A percentile compares a stretch with the other conserved stretches of the same genome.
Evolutionary conservation across 1,140 invertebrate species (phyloP).

Genomic region (Leptinotarsa defecta): DNA sequence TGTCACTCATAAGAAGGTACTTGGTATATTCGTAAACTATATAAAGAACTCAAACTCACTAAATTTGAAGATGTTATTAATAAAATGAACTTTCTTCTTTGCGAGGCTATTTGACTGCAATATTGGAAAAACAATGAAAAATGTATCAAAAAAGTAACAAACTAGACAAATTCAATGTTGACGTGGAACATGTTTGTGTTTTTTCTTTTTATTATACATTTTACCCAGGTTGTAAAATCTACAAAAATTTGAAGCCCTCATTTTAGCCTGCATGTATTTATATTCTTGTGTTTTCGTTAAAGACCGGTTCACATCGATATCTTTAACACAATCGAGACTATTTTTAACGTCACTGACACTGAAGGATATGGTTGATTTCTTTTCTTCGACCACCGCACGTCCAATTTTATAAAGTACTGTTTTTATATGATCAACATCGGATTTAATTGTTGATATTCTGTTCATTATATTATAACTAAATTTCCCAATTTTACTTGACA

Average conservation of each 20-base stretch:
- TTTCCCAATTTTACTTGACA: background rate
- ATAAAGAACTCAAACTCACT: too few species aligned
- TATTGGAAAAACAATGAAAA: too few species aligned
- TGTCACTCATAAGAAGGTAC: too few species aligned
- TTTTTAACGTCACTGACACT: background rate
- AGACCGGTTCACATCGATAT: background rate
- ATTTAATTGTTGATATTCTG: background rate
- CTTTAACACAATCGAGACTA: background rate
- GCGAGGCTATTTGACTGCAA: too few species aligned
- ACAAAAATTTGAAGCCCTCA: constrained; percentile 3
- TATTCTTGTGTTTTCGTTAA: background rate
- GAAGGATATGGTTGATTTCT: background rate
- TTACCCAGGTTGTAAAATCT: background rate
- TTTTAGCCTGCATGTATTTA: background rate
- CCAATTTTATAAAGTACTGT: background rate
- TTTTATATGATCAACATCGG: background rate
- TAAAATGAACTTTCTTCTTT: too few species aligned
- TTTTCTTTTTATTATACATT: background rate
- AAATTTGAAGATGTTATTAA: too few species aligned
- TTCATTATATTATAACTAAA: background rate
- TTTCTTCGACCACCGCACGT: background rate
- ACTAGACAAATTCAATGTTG: background rate
- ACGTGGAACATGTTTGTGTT: background rate
- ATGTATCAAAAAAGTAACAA: too few species aligned
- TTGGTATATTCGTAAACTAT: too few species aligned